Evolutionary conservation across 2,113 vertebrate genomes (phyloP).

Genomic region (Mus spicilegus): DNA sequence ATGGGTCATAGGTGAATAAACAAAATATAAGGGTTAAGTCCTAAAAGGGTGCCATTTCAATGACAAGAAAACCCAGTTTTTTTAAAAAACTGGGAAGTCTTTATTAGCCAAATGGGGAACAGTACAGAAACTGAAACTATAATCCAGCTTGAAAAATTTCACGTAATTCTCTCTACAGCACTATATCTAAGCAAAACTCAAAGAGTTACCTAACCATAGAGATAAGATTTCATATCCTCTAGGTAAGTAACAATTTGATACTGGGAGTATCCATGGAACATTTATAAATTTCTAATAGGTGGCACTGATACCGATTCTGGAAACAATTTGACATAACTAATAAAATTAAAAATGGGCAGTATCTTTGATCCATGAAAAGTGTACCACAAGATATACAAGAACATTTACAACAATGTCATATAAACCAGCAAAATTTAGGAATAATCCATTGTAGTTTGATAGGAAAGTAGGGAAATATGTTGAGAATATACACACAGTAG

Average conservation of each 20-base stretch:
- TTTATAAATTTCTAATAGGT: not conserved
- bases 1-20: not conserved
- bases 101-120: not conserved
- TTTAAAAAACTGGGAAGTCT: conserved; percentile 6
- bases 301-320: not conserved
- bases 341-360: not conserved
- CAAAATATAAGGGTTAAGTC: conserved; percentile 20
- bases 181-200: not conserved
- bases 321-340: conserved; percentile 24
- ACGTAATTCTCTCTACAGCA: not conserved
- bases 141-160: not conserved
- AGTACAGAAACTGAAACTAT: not conserved
- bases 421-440: conserved; percentile 4
- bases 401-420: not conserved
- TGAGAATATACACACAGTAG: not conserved
- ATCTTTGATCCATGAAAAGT: conserved; percentile 8
- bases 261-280: not conserved
- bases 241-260: not conserved
- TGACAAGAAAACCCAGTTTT: conserved; percentile 33
- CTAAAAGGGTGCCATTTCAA: not conserved
- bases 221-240: not conserved
- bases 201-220: not conserved
- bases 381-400: not conserved
- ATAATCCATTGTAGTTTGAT: not conserved
- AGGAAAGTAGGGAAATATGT: not conserved